Percentiles rank a stretch among this genome's conserved stretches.
phyloP scores from a whole-genome alignment of 2,888 invertebrate genomes.

The Pycnomerus fuliginosus region DNA sequence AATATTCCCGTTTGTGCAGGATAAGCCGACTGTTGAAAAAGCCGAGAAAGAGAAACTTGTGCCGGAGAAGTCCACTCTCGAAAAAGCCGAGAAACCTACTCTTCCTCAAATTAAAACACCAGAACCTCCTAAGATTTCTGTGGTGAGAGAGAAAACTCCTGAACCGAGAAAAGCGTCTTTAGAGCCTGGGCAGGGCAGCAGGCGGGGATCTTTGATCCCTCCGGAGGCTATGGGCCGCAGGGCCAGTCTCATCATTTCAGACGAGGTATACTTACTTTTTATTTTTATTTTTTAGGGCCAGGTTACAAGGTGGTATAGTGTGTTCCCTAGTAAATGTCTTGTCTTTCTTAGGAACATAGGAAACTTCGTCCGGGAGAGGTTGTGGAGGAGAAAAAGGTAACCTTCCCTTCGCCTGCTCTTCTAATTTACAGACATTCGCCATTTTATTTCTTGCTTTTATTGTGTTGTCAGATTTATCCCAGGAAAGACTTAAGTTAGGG shows the following conservation, averaged over 20 bases:
- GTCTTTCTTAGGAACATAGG: conserved; percentile 71
- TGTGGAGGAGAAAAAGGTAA: conserved; percentile 93
- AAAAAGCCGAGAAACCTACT: conserved; percentile 45
- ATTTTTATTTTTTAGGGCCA: conserved; percentile 7
- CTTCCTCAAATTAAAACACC: conserved; percentile 71
- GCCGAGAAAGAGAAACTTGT: conserved; percentile 34
- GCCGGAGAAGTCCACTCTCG: conserved; percentile 15
- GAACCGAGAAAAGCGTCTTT: conserved; percentile 72
- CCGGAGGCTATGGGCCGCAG: conserved; percentile 84
- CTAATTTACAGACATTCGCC: conserved; percentile 33
- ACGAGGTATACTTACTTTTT: conserved; percentile 72
- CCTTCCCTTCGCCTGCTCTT: conserved; percentile 38
- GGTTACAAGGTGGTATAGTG: conserved; percentile 18
- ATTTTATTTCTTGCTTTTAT: conserved; percentile 24
- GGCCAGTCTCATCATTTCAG: conserved; percentile 88
- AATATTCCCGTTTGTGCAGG: conserved; percentile 18
- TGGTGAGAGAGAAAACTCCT: conserved; percentile 74
- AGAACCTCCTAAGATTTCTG: conserved; percentile 82
- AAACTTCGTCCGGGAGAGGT: conserved; percentile 94
- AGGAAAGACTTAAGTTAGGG: conserved; percentile 1
- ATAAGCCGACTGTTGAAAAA: conserved; percentile 9
- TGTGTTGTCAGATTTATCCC: conserved; percentile 9
- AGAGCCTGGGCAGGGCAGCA: conserved; percentile 57
- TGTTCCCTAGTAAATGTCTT: conserved; percentile 29
- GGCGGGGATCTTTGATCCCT: conserved; percentile 85